phyloP scores from a whole-genome alignment of 2,113 vertebrate genomes.

The Hypomesus transpacificus region DNA sequence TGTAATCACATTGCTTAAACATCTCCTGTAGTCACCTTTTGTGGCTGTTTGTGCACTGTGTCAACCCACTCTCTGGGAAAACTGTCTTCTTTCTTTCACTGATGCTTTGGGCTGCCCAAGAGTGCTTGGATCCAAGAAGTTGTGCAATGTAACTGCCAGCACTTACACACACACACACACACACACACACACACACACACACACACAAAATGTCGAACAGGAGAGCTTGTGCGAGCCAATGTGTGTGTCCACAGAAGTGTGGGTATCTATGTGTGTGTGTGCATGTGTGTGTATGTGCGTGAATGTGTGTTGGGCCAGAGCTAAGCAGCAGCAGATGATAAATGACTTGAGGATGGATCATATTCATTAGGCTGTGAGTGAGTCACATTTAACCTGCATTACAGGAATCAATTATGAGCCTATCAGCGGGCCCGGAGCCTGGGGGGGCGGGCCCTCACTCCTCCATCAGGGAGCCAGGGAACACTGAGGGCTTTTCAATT shows the following conservation, averaged over 20 bases:
- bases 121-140: too few relatives aligned
- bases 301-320: not conserved
- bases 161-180: too few relatives aligned
- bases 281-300: constrained; percentile 23
- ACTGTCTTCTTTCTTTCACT: too few relatives aligned
- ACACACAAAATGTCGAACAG: not conserved
- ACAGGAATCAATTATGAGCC: constrained; percentile 88
- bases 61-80: too few relatives aligned
- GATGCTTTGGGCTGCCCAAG: too few relatives aligned
- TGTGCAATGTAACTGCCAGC: too few relatives aligned
- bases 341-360: constrained; percentile 86
- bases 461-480: constrained; percentile 78
- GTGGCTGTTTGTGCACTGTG: too few relatives aligned
- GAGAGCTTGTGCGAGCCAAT: not conserved
- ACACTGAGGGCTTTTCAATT: constrained; percentile 85
- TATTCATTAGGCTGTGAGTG: constrained; percentile 90
- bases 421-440: constrained; percentile 81
- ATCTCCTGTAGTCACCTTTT: too few relatives aligned
- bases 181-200: too few relatives aligned
- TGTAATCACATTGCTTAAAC: too few relatives aligned
- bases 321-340: constrained; percentile 79
- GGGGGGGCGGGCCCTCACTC: constrained; percentile 61
- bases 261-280: constrained; percentile 23
- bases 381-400: constrained; percentile 95
- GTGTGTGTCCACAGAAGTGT: constrained; percentile 12